Evolutionary conservation across 2,888 invertebrate genomes (phyloP), one percentile per base, ranked within the genome.

Genomic region (Punctoribates punctum): DNA sequence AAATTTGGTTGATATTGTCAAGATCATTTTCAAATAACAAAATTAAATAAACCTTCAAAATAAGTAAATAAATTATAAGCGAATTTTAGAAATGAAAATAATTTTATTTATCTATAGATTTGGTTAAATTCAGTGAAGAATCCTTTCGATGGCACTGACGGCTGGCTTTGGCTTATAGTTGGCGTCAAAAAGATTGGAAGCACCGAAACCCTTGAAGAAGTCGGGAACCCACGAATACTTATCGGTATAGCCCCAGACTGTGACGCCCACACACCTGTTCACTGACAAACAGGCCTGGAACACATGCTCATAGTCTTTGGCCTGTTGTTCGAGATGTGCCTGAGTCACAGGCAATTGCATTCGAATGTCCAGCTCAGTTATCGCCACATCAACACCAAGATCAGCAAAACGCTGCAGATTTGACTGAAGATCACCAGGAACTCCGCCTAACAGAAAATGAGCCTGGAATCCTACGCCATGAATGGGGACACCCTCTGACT

Each of bases 341-440:
- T 17, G 20, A 72, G 9, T 20, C 6, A 34, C 20, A 1, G 72
- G 72, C 13, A 72, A 25, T 15, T 72, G 9, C 5, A 72, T 72
- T n/a, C 72, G 1, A 8, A 72, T 72, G 72, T 72, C 72, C 72
- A 72, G 13, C 23, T 72, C 72, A 8, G 72, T 72, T 42, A 72
- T 72, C 42, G 72, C 72, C 46, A 72, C 72, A 42, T 72, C 72
- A 9, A 72, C 15, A 2, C 72, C 72, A 6, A 51, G 25, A 17
- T 29, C 42, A 13, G 42, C 46, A 51, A 72, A 72, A 11, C 72
- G 72, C 34, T 72, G 46, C 5, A 72, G 6, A 38, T 72, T 72
- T 3, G 29, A 1, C n/a, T 38, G 13, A 9, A 72, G 1, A 38
- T 72, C 72, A 11, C 34, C 20, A 15, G 72, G 72, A 2, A 72